Conservation (phyloP, 2,113 vertebrate species). For the Megaceryle maxima region DNA sequence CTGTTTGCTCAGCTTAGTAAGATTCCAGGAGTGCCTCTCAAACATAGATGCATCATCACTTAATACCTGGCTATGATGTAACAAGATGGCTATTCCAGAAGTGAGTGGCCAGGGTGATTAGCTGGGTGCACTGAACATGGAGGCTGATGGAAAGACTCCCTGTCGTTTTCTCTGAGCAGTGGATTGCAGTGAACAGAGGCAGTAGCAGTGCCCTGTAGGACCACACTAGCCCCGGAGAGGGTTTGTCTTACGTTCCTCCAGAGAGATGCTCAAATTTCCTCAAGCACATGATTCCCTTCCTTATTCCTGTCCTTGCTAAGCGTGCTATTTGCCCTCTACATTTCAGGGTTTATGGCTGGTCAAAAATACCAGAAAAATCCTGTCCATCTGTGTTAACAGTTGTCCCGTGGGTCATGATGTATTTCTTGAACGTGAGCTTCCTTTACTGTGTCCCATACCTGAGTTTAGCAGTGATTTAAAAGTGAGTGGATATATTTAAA, state of each 20-base stretch:
- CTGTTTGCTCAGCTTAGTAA: neutral
- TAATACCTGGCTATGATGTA: neutral
- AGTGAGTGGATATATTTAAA: neutral
- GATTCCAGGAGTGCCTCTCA: neutral
- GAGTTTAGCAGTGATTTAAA: neutral
- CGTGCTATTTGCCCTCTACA: neutral
- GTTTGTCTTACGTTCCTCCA: neutral
- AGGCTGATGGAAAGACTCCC: neutral
- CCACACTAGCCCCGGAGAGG: neutral
- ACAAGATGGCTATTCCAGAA: constrained; percentile 35
- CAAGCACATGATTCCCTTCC: neutral
- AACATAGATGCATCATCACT: neutral
- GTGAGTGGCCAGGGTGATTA: neutral
- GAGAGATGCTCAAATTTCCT: neutral
- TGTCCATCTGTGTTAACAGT: neutral
- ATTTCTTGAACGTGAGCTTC: neutral
- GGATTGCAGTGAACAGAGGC: neutral
- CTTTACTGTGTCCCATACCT: neutral
- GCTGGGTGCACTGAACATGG: neutral
- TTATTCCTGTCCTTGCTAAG: neutral
- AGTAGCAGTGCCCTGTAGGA: neutral
- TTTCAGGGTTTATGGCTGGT: neutral
- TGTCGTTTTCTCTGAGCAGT: neutral
- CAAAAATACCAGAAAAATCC: neutral
- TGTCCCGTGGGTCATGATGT: neutral